Evolutionary conservation across 2,113 vertebrate genomes (phyloP).

Genomic region (Myodes glareolus): DNA sequence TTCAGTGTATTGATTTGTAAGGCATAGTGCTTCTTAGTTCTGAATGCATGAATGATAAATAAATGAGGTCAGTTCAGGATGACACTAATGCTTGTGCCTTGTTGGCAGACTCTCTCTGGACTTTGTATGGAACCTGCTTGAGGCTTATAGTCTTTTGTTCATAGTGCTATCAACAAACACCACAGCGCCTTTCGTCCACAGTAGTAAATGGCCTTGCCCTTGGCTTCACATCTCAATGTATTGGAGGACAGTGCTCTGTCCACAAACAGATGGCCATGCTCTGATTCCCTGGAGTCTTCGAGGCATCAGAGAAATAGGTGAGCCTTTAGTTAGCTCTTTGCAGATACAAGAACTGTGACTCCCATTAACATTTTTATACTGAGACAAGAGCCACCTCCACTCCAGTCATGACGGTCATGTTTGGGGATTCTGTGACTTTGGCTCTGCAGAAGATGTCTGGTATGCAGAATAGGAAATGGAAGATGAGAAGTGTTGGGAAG

Average conservation of each 20-base stretch:
- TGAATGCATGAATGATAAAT: conserved; percentile 41
- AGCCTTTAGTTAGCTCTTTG: conserved; percentile 31
- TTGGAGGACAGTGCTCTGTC: background rate
- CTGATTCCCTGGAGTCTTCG: background rate
- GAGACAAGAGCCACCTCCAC: background rate
- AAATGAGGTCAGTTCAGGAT: background rate
- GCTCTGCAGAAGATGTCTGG: background rate
- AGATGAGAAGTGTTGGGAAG: background rate
- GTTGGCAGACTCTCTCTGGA: background rate
- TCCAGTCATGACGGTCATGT: background rate
- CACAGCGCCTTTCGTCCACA: background rate
- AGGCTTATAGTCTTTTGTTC: conserved; percentile 23
- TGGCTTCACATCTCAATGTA: background rate
- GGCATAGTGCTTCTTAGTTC: background rate
- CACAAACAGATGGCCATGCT: background rate
- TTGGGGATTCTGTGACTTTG: background rate
- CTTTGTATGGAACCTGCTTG: background rate
- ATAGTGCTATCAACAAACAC: background rate
- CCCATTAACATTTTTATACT: background rate
- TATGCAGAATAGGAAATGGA: background rate
- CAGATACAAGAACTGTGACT: conserved; percentile 23
- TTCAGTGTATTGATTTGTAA: conserved; percentile 36
- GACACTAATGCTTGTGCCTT: background rate
- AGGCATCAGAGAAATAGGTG: background rate
- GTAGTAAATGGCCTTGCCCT: conserved; percentile 33